Conservation (phyloP, 2,888 invertebrate genomes). For the Eristalis intricaria region DNA sequence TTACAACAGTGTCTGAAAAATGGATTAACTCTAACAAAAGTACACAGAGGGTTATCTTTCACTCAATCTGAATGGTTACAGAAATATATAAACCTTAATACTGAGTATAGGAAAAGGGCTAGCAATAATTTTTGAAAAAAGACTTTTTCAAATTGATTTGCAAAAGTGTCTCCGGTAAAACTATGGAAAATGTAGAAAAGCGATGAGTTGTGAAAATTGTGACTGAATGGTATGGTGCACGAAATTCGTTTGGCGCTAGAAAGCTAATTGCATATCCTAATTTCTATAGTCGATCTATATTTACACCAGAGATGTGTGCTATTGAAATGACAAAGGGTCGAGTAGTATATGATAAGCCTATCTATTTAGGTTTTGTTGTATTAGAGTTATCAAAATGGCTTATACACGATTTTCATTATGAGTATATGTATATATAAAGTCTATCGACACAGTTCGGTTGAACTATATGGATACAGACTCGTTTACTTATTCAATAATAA, state of each 20-base stretch:
- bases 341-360: no score
- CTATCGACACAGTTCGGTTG: no score
- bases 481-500: no score
- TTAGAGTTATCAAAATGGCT: no score
- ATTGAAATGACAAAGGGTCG: no score
- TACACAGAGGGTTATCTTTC: conserved; percentile 73
- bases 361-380: no score
- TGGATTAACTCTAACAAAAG: conserved; percentile 74
- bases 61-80: conserved; percentile 74
- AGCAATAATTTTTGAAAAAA: conserved; percentile 77
- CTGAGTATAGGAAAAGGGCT: conserved; percentile 71
- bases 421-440: no score
- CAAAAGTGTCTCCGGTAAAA: conserved; percentile 70
- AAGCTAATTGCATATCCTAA: no score
- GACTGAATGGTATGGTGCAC: conserved; percentile 43
- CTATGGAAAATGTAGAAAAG: conserved; percentile 72
- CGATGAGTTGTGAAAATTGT: conserved; percentile 65
- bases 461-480: no score
- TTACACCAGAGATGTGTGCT: no score
- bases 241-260: conserved; percentile 21
- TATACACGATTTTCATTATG: no score
- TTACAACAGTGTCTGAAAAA: conserved; percentile 73
- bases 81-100: conserved; percentile 73
- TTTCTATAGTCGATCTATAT: no score
- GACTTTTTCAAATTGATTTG: conserved; percentile 77